Evolutionary conservation across 2,113 vertebrate species (phyloP).

Genomic region (Petrocephalus zakoni): DNA sequence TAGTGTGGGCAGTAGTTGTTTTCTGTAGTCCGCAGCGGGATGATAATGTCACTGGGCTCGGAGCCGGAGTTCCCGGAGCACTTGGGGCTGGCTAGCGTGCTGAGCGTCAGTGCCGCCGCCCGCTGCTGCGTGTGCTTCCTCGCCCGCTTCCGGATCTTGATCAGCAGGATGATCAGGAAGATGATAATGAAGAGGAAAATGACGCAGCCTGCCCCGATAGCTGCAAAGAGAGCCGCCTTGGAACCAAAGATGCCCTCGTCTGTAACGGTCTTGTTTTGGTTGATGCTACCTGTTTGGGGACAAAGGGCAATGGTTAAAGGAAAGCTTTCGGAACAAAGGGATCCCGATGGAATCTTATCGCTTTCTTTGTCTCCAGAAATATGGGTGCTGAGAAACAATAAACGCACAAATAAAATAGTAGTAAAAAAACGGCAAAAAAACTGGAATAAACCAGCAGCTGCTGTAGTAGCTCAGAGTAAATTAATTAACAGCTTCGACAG

Average conservation of each 20-base stretch:
- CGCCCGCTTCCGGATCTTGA: constrained; percentile 90
- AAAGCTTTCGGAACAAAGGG: background rate
- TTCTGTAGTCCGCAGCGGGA: constrained; percentile 97
- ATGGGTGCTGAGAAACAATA: background rate
- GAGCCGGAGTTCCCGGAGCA: constrained; percentile 78
- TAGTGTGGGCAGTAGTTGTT: constrained; percentile 99
- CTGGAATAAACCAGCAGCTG: background rate
- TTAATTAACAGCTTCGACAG: constrained; percentile 4
- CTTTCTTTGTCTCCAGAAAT: background rate
- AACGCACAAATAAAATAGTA: background rate
- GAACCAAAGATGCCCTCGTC: constrained; percentile 77
- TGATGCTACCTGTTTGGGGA: constrained; percentile 63
- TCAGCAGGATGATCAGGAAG: constrained; percentile 85
- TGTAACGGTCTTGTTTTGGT: constrained; percentile 65
- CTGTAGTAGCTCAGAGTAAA: background rate
- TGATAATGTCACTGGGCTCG: constrained; percentile 96
- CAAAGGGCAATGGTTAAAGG: background rate
- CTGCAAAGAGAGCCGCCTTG: constrained; percentile 79
- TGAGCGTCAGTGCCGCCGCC: constrained; percentile 83
- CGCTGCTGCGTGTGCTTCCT: constrained; percentile 87
- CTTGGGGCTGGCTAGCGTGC: constrained; percentile 91
- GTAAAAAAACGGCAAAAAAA: background rate
- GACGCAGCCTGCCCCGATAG: constrained; percentile 82
- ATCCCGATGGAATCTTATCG: background rate
- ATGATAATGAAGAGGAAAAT: constrained; percentile 96